phyloP scores from a whole-genome alignment of 1,140 invertebrate genomes.

The Trialeurodes vaporariorum region DNA sequence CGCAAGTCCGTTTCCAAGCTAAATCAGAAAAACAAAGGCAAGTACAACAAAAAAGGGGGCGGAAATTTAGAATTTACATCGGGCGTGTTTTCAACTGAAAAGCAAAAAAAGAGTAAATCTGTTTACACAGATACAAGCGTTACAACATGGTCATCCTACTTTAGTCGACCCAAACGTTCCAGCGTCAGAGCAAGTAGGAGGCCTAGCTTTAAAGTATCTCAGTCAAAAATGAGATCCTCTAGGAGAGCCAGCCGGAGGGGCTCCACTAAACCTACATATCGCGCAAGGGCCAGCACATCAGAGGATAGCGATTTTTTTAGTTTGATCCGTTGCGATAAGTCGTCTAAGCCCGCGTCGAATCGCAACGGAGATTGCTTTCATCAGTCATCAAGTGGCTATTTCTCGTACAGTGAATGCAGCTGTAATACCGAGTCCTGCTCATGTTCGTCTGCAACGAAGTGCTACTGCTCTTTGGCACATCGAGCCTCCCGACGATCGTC shows the following conservation, averaged over 20 bases:
- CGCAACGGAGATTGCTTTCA: slow-evolving; percentile 8
- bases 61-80: not conserved
- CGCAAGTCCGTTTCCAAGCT: slow-evolving; percentile 38
- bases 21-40: slow-evolving; percentile 32
- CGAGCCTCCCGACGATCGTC: not conserved
- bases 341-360: not conserved
- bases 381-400: slow-evolving; percentile 44
- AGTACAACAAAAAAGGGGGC: not conserved
- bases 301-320: slow-evolving; percentile 55
- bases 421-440: slow-evolving; percentile 69
- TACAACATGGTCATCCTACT: not conserved
- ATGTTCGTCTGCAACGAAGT: slow-evolving; percentile 57
- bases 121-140: not conserved
- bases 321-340: slow-evolving; percentile 21
- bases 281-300: slow-evolving; percentile 37
- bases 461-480: slow-evolving; percentile 51
- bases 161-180: not conserved
- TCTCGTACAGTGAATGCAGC: slow-evolving; percentile 74
- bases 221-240: not conserved
- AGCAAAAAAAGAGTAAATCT: not conserved
- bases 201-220: not conserved
- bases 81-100: not conserved
- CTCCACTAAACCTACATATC: no score
- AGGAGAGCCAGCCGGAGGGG: not conserved
- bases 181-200: not conserved